Percentiles rank a stretch among this genome's conserved stretches.
phyloP scores from a whole-genome alignment of 2,113 vertebrate genomes.

The Microtus montanus region DNA sequence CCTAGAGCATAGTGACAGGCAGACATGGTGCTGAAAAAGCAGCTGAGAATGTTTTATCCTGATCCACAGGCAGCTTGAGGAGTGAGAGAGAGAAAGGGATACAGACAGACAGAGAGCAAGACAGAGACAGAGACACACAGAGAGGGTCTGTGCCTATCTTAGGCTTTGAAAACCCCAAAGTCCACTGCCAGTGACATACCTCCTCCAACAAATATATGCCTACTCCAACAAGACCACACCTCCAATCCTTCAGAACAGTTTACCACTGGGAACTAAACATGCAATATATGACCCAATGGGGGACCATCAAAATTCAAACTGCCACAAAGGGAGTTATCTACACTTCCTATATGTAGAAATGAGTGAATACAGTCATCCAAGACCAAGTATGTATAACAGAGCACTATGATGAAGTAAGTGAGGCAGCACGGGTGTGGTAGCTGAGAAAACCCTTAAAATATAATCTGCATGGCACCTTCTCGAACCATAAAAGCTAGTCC shows the following conservation, averaged over 20 bases:
- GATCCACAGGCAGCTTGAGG: not conserved
- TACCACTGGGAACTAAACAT: not conserved
- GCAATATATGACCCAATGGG: not conserved
- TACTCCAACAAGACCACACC: not conserved
- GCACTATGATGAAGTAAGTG: rapidly evolving
- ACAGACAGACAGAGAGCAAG: not conserved
- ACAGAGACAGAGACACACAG: not conserved
- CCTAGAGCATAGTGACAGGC: not conserved
- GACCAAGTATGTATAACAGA: not conserved
- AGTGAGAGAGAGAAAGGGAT: not conserved
- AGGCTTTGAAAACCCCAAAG: not conserved
- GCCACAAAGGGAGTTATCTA: no score
- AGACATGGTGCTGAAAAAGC: no score
- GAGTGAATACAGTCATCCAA: not conserved
- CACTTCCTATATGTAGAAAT: not conserved
- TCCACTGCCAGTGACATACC: no score
- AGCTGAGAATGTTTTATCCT: not conserved
- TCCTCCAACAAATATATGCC: not conserved
- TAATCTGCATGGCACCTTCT: not conserved
- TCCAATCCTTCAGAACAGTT: not conserved
- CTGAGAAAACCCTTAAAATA: not conserved
- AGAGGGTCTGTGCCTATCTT: no score
- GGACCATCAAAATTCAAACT: not conserved
- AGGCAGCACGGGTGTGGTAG: rapidly evolving
- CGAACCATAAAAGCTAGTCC: not conserved